These are phyloP conservation scores for Zonitis immaculata DNA, from an alignment of 2,888 invertebrate genomes.

Conservation along the genomic window DNA sequence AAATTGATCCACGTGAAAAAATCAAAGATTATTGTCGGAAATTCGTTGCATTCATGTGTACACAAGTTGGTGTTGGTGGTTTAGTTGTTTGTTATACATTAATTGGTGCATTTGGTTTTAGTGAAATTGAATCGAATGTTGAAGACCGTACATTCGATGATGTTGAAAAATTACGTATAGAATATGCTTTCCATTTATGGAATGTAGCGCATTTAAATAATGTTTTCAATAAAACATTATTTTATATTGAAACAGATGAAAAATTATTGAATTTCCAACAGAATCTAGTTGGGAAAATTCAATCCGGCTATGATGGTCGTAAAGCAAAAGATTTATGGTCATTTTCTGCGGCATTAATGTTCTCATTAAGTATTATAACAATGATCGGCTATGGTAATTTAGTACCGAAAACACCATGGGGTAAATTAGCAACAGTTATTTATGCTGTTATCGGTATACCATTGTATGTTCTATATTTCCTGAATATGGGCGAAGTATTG, in stretches of 20 bases:
- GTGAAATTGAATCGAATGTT: constrained; percentile 63
- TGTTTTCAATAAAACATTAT: constrained; percentile 63
- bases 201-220: constrained; percentile 58
- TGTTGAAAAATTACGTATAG: constrained; percentile 47
- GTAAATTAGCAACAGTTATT: constrained; percentile 77
- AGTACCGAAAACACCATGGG: constrained; percentile 76
- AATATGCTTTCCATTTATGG: constrained; percentile 65
- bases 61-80: constrained; percentile 86
- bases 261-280: constrained; percentile 65
- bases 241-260: constrained; percentile 57
- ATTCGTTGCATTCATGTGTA: constrained; percentile 87
- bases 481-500: constrained; percentile 84
- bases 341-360: constrained; percentile 85
- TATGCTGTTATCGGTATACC: constrained; percentile 88
- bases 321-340: constrained; percentile 72
- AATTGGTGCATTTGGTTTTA: constrained; percentile 78
- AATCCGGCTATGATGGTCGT: constrained; percentile 65
- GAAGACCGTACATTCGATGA: constrained; percentile 23
- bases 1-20: constrained; percentile 65
- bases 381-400: constrained; percentile 91
- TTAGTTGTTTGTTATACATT: constrained; percentile 83
- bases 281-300: constrained; percentile 60
- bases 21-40: constrained; percentile 82
- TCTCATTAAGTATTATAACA: constrained; percentile 80
- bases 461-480: constrained; percentile 78